phyloP scores from a whole-genome alignment of 2,797 vertebrate genomes.

The Urocyon cinereoargenteus region DNA sequence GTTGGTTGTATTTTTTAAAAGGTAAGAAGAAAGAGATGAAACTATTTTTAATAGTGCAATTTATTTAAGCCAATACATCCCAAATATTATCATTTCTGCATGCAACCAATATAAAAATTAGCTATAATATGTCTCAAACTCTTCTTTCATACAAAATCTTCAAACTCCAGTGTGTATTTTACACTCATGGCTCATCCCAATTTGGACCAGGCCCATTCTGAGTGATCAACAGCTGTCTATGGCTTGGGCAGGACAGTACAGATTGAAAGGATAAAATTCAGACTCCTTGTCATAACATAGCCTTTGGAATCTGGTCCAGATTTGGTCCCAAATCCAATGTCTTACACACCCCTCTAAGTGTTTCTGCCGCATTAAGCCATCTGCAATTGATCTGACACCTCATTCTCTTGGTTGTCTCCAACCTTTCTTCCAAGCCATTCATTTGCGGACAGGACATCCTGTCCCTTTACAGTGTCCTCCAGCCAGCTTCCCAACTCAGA shows the following conservation, averaged over 20 bases:
- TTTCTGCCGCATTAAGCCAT: not conserved
- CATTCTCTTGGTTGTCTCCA: not conserved
- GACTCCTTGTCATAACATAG: not conserved
- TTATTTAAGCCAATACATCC: not conserved
- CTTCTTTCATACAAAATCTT: not conserved
- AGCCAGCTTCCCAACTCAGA: not conserved
- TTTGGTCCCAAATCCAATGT: not conserved
- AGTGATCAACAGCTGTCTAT: too few relatives aligned
- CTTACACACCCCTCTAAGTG: not conserved
- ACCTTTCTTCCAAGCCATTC: not conserved
- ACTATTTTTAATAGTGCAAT: not conserved
- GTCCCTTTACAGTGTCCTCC: not conserved
- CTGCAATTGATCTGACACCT: not conserved
- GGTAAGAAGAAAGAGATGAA: not conserved
- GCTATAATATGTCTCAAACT: not conserved
- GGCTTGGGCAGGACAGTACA: not conserved
- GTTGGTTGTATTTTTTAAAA: not conserved
- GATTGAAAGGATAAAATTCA: not conserved
- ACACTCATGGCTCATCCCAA: not conserved
- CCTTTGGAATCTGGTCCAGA: not conserved
- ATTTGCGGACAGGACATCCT: not conserved
- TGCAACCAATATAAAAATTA: not conserved
- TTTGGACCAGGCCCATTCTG: not conserved
- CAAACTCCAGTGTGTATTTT: not conserved
- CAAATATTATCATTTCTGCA: not conserved